Evolutionary conservation across 1,140 invertebrate genomes (phyloP).

Genomic region (Lerema accius): DNA sequence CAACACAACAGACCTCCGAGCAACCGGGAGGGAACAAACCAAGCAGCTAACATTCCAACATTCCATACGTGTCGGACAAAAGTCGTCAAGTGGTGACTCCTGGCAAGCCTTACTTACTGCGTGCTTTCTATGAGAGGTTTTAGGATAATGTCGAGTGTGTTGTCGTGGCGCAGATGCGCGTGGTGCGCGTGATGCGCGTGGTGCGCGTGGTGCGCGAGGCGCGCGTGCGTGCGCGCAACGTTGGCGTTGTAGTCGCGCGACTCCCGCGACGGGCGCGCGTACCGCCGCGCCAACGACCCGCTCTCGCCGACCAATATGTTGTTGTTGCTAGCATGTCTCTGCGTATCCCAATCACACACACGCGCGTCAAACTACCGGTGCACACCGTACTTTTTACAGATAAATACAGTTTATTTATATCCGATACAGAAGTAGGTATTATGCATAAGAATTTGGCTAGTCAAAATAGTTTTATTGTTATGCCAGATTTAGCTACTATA

Average conservation of each 20-base stretch:
- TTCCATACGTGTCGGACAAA: conserved; percentile 65
- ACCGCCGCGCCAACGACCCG: conserved; percentile 75
- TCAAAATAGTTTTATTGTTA: conserved; percentile 6
- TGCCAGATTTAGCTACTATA: no score
- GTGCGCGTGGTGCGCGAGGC: conserved; percentile 52
- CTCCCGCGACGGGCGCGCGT: conserved; percentile 63
- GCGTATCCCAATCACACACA: conserved; percentile 72
- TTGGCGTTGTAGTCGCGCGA: conserved; percentile 78
- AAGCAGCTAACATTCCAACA: conserved; percentile 77
- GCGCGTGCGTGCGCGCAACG: conserved; percentile 70
- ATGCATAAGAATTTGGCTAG: conserved; percentile 4
- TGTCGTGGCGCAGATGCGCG: conserved; percentile 70
- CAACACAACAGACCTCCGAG: conserved; percentile 46
- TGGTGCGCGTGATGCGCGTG: conserved; percentile 43
- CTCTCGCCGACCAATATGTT: conserved; percentile 80
- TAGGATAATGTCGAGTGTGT: conserved; percentile 82
- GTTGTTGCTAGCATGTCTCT: conserved; percentile 84
- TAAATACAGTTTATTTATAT: conserved; percentile 33
- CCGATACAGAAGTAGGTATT: conserved; percentile 1
- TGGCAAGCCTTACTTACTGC: conserved; percentile 77
- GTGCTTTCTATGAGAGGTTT: conserved; percentile 83
- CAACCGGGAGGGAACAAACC: conserved; percentile 58
- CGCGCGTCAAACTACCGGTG: conserved; percentile 63
- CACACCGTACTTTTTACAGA: conserved; percentile 46
- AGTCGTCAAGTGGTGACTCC: conserved; percentile 50